phyloP scores from a whole-genome alignment of 2,888 invertebrate species.

The Aethes cnicana region DNA sequence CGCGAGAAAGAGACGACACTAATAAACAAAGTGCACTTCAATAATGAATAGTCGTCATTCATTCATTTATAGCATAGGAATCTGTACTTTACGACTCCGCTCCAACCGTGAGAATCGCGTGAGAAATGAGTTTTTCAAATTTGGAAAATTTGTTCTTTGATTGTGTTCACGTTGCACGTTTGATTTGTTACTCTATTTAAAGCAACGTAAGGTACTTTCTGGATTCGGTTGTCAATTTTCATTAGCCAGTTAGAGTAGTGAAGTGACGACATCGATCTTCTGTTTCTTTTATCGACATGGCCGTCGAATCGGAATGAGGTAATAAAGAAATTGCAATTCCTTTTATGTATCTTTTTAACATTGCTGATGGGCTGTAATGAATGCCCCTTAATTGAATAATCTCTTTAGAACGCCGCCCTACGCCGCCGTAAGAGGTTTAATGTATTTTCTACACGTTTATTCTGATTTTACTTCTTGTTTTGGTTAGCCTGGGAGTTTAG shows the following conservation, averaged over 20 bases:
- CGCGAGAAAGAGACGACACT: constrained; percentile 44
- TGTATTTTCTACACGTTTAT: constrained; percentile 25
- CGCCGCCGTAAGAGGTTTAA: constrained; percentile 30
- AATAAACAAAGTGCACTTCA: constrained; percentile 55
- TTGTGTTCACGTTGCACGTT: constrained; percentile 24
- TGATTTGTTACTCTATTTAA: not conserved
- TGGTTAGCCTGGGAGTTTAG: too few relatives aligned
- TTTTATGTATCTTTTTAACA: constrained; percentile 55
- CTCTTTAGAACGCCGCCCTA: constrained; percentile 47
- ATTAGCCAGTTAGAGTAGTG: constrained; percentile 52
- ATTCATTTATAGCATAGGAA: constrained; percentile 18
- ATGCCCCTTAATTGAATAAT: constrained; percentile 61
- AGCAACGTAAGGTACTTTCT: constrained; percentile 23
- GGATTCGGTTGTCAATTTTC: constrained; percentile 41
- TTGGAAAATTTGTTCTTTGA: constrained; percentile 36
- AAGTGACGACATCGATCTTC: constrained; percentile 66
- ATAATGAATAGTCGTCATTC: constrained; percentile 29
- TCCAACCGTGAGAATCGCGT: constrained; percentile 18
- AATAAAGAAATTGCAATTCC: constrained; percentile 67
- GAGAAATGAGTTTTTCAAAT: constrained; percentile 38
- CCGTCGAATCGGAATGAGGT: constrained; percentile 62
- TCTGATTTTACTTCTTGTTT: constrained; percentile 7
- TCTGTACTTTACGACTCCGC: constrained; percentile 22
- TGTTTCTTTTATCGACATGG: constrained; percentile 65
- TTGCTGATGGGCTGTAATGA: constrained; percentile 54